These are phyloP conservation scores for Empis stercorea DNA, from an alignment of 2,888 invertebrate species.

Conservation along the genomic window DNA sequence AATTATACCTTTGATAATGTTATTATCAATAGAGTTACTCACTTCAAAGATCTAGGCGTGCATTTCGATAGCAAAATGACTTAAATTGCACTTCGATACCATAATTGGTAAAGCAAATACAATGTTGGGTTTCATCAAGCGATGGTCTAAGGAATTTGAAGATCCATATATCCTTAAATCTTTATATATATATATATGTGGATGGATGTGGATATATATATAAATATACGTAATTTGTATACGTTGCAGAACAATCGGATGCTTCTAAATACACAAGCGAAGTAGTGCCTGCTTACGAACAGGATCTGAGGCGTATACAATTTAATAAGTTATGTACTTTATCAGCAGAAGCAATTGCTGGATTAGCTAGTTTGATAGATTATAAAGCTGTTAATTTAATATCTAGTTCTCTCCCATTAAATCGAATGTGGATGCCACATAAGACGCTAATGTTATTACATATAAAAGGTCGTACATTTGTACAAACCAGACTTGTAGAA, in stretches of 20 bases:
- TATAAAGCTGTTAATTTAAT: constrained; percentile 71
- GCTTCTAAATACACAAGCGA: constrained; percentile 75
- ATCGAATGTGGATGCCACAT: constrained; percentile 47
- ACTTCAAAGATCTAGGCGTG: too few relatives aligned
- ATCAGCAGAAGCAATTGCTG: constrained; percentile 83
- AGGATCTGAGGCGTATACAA: constrained; percentile 58
- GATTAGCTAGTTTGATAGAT: constrained; percentile 81
- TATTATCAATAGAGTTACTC: too few relatives aligned
- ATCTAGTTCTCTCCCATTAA: constrained; percentile 43
- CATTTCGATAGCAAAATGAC: too few relatives aligned
- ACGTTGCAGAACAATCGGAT: constrained; percentile 50
- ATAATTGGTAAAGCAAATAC: too few relatives aligned
- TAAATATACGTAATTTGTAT: too few relatives aligned
- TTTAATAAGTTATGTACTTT: constrained; percentile 47
- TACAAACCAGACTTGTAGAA: constrained; percentile 79
- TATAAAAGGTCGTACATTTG: constrained; percentile 73
- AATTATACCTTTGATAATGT: too few relatives aligned
- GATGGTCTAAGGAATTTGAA: constrained; percentile 25
- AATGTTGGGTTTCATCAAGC: too few relatives aligned
- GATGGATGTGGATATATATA: constrained; percentile 13
- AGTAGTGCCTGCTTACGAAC: constrained; percentile 77
- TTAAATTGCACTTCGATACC: too few relatives aligned
- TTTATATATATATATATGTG: too few relatives aligned
- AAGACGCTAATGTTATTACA: constrained; percentile 65
- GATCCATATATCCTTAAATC: too few relatives aligned